Percentiles rank a stretch among this genome's conserved stretches.
These are phyloP conservation scores for Spialia ferax DNA, from an alignment of 2,888 invertebrate genomes.

Conservation along the genomic window DNA sequence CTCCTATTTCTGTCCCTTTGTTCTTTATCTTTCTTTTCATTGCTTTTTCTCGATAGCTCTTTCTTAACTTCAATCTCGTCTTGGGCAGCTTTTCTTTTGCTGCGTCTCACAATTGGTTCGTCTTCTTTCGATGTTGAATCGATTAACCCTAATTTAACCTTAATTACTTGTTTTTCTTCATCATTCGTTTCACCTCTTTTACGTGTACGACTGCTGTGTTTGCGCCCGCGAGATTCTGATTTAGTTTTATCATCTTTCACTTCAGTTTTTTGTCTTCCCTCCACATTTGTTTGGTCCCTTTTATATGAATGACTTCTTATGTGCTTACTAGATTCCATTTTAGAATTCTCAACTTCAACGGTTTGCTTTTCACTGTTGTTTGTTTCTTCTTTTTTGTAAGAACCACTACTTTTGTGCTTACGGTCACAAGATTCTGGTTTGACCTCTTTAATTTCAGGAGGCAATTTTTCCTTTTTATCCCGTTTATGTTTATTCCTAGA, in stretches of 20 bases:
- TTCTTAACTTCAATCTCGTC: slow-evolving; percentile 45
- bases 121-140: slow-evolving; percentile 49
- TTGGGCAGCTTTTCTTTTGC: slow-evolving; percentile 60
- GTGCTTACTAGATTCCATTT: slow-evolving; percentile 1
- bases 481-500: slow-evolving; percentile 1
- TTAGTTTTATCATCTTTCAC: slow-evolving; percentile 23
- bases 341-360: slow-evolving; percentile 22
- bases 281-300: slow-evolving; percentile 25
- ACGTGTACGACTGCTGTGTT: slow-evolving; percentile 41
- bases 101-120: slow-evolving; percentile 61
- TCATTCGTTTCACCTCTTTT: slow-evolving; percentile 13
- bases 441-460: neutral
- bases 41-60: neutral
- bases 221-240: slow-evolving; percentile 12
- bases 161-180: slow-evolving; percentile 37
- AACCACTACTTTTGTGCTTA: slow-evolving; percentile 34
- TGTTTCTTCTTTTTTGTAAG: slow-evolving; percentile 27
- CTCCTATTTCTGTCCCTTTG: neutral
- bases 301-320: slow-evolving; percentile 39
- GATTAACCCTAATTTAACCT: slow-evolving; percentile 34
- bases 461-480: neutral
- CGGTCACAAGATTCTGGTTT: slow-evolving; percentile 13
- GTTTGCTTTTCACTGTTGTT: slow-evolving; percentile 30
- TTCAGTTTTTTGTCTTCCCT: slow-evolving; percentile 30
- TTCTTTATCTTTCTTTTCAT: neutral